phyloP scores from a whole-genome alignment of 2,797 vertebrate species.

The Emys orbicularis region DNA sequence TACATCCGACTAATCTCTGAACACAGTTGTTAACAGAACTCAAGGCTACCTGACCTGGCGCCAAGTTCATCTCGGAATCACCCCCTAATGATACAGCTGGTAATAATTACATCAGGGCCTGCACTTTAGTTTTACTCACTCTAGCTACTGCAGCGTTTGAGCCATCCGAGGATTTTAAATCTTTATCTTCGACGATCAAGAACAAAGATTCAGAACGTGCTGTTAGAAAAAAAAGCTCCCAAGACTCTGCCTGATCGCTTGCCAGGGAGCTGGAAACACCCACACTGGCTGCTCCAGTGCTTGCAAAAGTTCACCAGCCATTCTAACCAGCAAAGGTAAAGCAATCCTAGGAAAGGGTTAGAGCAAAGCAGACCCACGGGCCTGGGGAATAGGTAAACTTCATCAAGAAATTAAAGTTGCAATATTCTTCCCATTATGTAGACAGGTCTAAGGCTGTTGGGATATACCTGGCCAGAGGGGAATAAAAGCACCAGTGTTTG shows the following conservation, averaged over 20 bases:
- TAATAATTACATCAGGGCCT: conserved; percentile 2
- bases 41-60: conserved; percentile 64
- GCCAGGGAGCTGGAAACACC: accelerated
- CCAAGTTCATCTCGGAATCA: conserved; percentile 64
- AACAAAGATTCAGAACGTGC: neutral
- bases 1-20: conserved; percentile 72
- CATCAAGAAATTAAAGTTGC: neutral
- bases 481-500: neutral
- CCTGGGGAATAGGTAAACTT: neutral
- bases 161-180: accelerated
- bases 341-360: neutral
- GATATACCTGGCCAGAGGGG: neutral
- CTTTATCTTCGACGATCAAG: neutral
- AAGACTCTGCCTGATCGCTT: neutral
- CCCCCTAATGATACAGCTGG: conserved; percentile 6
- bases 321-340: neutral
- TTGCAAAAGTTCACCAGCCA: neutral
- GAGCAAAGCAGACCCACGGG: neutral
- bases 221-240: neutral
- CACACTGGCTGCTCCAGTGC: neutral
- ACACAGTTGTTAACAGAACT: neutral
- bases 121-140: neutral
- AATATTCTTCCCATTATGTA: neutral
- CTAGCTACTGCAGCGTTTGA: neutral
- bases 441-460: accelerated